Evolutionary conservation across 2,888 invertebrate genomes (phyloP).

Genomic region (Rhaphigaster nebulosa): DNA sequence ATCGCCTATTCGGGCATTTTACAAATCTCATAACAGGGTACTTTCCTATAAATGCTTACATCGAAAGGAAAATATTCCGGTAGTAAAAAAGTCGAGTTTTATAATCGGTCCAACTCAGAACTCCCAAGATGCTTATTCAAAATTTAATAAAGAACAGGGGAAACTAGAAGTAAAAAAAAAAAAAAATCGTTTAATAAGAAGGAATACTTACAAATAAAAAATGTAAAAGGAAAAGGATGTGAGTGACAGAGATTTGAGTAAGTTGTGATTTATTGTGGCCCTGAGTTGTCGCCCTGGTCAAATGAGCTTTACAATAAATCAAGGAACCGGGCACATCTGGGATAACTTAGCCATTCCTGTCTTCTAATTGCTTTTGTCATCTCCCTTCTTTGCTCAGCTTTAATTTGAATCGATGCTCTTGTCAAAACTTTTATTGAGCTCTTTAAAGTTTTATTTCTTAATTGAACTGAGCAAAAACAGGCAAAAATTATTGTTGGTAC

Average conservation of each 20-base stretch:
- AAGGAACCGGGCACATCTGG: not conserved
- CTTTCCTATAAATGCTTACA: too few species aligned
- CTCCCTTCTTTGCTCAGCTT: not conserved
- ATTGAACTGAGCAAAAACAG: not conserved
- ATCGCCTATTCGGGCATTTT: too few species aligned
- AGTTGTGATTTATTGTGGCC: not conserved
- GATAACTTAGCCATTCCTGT: not conserved
- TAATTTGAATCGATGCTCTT: not conserved
- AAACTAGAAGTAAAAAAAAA: not conserved
- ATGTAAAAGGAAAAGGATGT: not conserved
- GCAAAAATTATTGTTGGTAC: too few species aligned
- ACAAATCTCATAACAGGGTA: too few species aligned
- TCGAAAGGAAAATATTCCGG: too few species aligned
- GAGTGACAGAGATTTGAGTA: slow-evolving; percentile 16
- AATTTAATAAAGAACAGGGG: not conserved
- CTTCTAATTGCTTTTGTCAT: not conserved
- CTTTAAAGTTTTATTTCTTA: not conserved
- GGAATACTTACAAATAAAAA: not conserved
- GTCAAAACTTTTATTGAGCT: not conserved
- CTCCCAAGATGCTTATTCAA: not conserved
- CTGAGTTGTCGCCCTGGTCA: not conserved
- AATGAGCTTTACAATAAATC: slow-evolving; percentile 1
- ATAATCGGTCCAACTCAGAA: not conserved
- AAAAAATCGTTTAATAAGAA: slow-evolving; percentile 8
- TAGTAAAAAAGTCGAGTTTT: too few species aligned